Evolutionary conservation across 2,797 vertebrate genomes (phyloP).

Genomic region (Hydrocynus forskahlii): DNA sequence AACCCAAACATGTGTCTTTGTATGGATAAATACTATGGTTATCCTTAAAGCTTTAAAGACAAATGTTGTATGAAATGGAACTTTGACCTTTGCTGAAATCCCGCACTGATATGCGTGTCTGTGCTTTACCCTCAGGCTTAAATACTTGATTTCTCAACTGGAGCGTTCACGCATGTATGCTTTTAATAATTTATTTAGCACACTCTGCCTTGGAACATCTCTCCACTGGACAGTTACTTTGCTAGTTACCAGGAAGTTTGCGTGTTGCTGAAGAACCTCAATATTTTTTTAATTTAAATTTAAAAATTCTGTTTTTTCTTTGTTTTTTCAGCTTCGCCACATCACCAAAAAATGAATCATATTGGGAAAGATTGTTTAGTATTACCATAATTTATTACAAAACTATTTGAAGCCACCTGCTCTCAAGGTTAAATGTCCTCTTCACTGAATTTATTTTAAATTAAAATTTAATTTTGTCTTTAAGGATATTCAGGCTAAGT

Average conservation of each 20-base stretch:
- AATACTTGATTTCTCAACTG: slow-evolving; percentile 46
- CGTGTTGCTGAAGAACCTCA: neutral
- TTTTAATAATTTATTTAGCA: slow-evolving; percentile 63
- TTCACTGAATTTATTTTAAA: no score
- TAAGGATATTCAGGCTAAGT: no score
- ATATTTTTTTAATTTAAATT: neutral
- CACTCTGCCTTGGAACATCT: slow-evolving; percentile 43
- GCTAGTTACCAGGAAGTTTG: neutral
- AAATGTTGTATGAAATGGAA: slow-evolving; percentile 24
- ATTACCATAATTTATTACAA: no score
- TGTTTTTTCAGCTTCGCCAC: neutral
- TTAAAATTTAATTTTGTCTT: no score
- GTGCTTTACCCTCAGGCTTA: slow-evolving; percentile 37
- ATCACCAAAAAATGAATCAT: neutral
- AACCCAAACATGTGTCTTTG: no score
- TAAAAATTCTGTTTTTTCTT: neutral
- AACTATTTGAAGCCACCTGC: no score
- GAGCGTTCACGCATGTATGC: slow-evolving; percentile 55
- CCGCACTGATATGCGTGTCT: slow-evolving; percentile 40
- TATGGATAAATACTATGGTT: no score
- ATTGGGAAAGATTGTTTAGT: neutral
- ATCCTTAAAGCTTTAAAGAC: slow-evolving; percentile 24
- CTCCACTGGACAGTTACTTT: slow-evolving; percentile 7
- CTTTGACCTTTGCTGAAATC: slow-evolving; percentile 48
- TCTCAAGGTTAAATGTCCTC: no score